Conservation (phyloP, 2,888 invertebrate species). For the Watsonalla cultraria region DNA sequence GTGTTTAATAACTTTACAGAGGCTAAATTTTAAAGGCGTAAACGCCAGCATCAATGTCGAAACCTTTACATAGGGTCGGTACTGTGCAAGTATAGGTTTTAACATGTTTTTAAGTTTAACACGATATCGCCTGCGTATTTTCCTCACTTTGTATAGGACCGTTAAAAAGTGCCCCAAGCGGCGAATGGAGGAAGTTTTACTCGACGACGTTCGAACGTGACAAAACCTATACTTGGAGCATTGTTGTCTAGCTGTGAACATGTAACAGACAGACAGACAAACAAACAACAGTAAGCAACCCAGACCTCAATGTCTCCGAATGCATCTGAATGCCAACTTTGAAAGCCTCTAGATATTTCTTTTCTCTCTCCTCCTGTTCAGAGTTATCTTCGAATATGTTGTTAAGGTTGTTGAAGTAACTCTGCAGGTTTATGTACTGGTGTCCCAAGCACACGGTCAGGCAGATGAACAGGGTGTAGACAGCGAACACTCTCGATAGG, state of each 20-base stretch:
- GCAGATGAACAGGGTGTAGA: conserved; percentile 19
- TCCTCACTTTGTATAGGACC: too few relatives aligned
- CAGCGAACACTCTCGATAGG: conserved; percentile 13
- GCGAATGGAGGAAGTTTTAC: too few relatives aligned
- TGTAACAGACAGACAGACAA: background rate
- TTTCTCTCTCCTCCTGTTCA: conserved; percentile 21
- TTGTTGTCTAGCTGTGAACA: too few relatives aligned
- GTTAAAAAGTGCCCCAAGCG: too few relatives aligned
- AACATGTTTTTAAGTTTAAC: too few relatives aligned
- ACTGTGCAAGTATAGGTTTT: too few relatives aligned
- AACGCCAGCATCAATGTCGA: background rate
- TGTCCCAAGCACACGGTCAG: conserved; percentile 25
- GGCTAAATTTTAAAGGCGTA: background rate
- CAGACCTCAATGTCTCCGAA: conserved; percentile 29
- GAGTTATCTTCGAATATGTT: conserved; percentile 19
- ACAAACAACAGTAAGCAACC: background rate
- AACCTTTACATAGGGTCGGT: too few relatives aligned
- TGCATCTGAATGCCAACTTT: conserved; percentile 34
- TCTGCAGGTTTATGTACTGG: conserved; percentile 31
- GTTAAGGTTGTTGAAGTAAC: conserved; percentile 30
- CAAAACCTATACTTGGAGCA: too few relatives aligned
- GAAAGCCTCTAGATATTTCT: conserved; percentile 24
- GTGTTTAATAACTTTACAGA: background rate
- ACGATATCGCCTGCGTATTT: too few relatives aligned
- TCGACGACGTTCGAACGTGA: too few relatives aligned